Percentiles rank a stretch among this genome's conserved stretches.
phyloP scores from a whole-genome alignment of 2,888 invertebrate species.

The Cataglyphis cursor region DNA sequence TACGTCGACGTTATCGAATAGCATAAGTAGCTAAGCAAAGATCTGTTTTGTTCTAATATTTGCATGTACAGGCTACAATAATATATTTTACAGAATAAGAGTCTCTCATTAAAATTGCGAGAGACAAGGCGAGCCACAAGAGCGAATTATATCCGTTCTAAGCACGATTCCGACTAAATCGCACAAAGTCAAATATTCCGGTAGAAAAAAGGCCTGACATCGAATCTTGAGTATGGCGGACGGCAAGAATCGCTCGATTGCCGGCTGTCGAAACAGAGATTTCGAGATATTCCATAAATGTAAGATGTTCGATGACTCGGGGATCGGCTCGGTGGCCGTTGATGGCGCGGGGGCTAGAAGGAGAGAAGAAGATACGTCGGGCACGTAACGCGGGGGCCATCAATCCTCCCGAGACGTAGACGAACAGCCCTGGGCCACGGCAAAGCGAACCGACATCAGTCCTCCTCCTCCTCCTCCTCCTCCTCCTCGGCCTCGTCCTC shows the following conservation, averaged over 20 bases:
- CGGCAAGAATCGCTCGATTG: conserved; percentile 80
- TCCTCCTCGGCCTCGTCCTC: conserved; percentile 45
- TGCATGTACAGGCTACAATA: too few species aligned
- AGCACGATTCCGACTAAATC: background rate
- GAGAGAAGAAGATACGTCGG: conserved; percentile 54
- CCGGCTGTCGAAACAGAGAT: conserved; percentile 79
- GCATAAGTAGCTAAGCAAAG: background rate
- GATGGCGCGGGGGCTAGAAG: conserved; percentile 52
- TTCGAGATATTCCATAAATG: conserved; percentile 86
- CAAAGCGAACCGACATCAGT: conserved; percentile 85
- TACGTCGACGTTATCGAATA: background rate
- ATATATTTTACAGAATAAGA: background rate
- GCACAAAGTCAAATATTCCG: conserved; percentile 62
- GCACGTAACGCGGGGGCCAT: conserved; percentile 81
- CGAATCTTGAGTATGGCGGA: conserved; percentile 51
- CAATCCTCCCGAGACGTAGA: conserved; percentile 85
- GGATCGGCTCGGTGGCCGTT: conserved; percentile 55
- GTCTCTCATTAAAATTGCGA: background rate
- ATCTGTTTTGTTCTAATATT: background rate
- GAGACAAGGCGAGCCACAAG: background rate
- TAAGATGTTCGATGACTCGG: conserved; percentile 76
- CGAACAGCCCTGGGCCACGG: conserved; percentile 83
- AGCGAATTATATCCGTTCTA: background rate
- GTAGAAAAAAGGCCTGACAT: conserved; percentile 66
- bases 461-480: conserved; percentile 67